Base-by-base conservation (phyloP, 1,140 invertebrate species). In the Capitella teleta region DNA sequence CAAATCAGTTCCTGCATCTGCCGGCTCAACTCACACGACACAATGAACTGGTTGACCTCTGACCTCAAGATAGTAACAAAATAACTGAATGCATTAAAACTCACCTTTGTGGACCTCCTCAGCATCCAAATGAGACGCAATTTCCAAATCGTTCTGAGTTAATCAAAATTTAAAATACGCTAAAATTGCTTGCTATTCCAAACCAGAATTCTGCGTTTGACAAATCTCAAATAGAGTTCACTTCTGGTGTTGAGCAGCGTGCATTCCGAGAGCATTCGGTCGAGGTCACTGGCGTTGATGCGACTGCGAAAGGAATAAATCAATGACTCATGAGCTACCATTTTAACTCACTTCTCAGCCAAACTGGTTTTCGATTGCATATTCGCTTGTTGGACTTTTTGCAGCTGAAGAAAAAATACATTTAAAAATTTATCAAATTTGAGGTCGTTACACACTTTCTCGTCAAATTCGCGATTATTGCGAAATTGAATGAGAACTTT, bases 181-280 rank as follows among this genome's bases (percentile, higher is more conserved):
- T 19, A n/a, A 34, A 34, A 34, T 34, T 14, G 19, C 25, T n/a
- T 8, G 25, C 38, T 4, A 38, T 38, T 38, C 21, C 36, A 5
- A 70, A 86, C 87, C 59, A 77, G 77, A 14, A 89, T 73, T 63
- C 88, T 78, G 54, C 87, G 77, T 24, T 80, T 76, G 47, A 97
- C 76, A 76, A 98, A 98, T 54, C 83, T 76, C 52, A 91, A 81
- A 68, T 97, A 98, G 0, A 97, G 74, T 68, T 94, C 87, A 28
- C 86, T 80, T 53, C 91, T 77, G 1, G 87, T 83, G 74, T 93
- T 91, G 67, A 96, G 83, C 18, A 96, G 75, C 0, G 90, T 90
- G 41, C 97, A 79, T 74, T 98, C 94, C 16, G 81, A 83, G 37
- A 98, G 79, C 4, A 94, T 73, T 0, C 85, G 78, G 75, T 98